Percentiles rank a stretch among this genome's conserved stretches.
phyloP scores from a whole-genome alignment of 2,797 vertebrate species.

The Gymnothorax reevesii region DNA sequence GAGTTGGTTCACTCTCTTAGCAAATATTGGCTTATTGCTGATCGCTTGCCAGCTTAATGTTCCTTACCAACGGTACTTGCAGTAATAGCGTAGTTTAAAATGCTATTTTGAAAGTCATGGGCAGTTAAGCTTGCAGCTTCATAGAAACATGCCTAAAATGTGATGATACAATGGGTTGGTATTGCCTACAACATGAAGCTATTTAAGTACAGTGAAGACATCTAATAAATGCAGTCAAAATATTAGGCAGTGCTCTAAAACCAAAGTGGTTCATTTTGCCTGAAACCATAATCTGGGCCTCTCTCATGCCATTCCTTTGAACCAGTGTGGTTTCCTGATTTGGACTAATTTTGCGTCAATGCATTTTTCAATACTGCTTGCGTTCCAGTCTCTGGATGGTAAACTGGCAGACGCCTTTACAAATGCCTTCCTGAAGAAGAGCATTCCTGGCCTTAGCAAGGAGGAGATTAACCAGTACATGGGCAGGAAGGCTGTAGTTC shows the following conservation, averaged over 20 bases:
- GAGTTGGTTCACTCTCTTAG: too few relatives aligned
- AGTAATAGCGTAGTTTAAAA: too few relatives aligned
- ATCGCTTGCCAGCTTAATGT: too few relatives aligned
- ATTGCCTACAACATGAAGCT: too few relatives aligned
- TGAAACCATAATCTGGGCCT: not conserved
- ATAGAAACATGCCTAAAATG: too few relatives aligned
- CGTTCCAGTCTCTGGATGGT: constrained; percentile 58
- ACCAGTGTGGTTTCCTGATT: not conserved
- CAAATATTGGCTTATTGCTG: too few relatives aligned
- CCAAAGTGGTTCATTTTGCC: not conserved
- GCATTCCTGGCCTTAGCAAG: constrained; percentile 56
- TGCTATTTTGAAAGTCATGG: too few relatives aligned
- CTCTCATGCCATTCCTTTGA: not conserved
- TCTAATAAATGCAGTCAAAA: too few relatives aligned
- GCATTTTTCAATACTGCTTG: not conserved
- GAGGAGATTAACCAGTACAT: constrained; percentile 59
- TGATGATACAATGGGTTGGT: too few relatives aligned
- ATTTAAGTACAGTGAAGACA: too few relatives aligned
- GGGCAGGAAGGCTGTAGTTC: constrained; percentile 76
- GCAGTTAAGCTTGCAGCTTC: too few relatives aligned
- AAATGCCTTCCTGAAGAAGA: constrained; percentile 75
- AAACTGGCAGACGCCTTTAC: constrained; percentile 72
- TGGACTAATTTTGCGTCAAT: not conserved
- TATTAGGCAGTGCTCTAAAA: not conserved
- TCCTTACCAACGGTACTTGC: too few relatives aligned